Base-by-base conservation (phyloP, 2,797 vertebrate species). In the Zalophus californianus region DNA sequence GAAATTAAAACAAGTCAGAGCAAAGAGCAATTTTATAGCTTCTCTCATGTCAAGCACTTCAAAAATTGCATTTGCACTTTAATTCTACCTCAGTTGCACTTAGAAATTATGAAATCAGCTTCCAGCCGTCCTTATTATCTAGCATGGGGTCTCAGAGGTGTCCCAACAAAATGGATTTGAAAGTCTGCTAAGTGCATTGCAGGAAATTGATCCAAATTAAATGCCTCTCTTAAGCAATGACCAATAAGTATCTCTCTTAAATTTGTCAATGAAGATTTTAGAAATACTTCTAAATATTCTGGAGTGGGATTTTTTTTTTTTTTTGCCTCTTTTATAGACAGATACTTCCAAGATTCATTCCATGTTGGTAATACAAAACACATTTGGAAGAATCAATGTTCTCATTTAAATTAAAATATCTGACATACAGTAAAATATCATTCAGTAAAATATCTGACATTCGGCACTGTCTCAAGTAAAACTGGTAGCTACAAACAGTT, bases 81-180 rank as follows among this genome's bases (percentile, higher is more conserved):
- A 97, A 97, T 98, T 98, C 93, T 96, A 98, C 98, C 97, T 97
- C 93, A 96, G 97, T 96, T 98, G 96, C 97, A 98, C 96, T 98
- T 93, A 98, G 97, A 98, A 98, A 97, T 90, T 52, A 96, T 82
- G 97, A 90, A 97, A 97, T 95, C 92, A 56, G 95, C 96, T 98
- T 96, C 90, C 88, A 96, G 95, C 91, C 52, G 18, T 98, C 96
- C 87, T 91, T 97, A 96, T 97, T 97, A 97, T 89, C 96, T 95
- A 98, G 56, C 58, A 70, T 80, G 90, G 95, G 89, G 93, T 98
- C 97, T 38, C 54, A 97, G 97, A 98, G 0, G 0, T 98, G 96
- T 98, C 96, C 97, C 97, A 95, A 96, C 98, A 96, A 84, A 96
- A 97, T 94, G 88, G 94, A 98, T 98, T 98, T 88, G 97, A 98